These are phyloP conservation scores for Hippocampus mohnikei DNA, from an alignment of 2,113 vertebrate genomes.

Conservation along the genomic window DNA sequence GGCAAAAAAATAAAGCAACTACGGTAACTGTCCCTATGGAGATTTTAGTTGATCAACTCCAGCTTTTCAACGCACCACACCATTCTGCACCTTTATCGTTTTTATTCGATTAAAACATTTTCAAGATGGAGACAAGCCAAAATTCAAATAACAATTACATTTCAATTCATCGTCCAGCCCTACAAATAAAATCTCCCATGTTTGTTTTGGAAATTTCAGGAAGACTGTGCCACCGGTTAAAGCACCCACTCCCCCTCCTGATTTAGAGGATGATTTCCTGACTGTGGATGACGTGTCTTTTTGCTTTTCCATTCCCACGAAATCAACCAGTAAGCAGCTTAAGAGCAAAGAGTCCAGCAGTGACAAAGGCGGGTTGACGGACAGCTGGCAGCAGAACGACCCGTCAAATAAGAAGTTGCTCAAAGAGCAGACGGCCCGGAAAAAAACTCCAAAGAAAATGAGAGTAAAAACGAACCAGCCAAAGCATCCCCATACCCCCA, in stretches of 20 bases:
- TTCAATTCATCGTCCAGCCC: too few species aligned
- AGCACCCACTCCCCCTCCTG: conserved; percentile 24
- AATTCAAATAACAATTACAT: too few species aligned
- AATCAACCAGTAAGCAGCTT: conserved; percentile 14
- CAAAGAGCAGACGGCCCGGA: neutral
- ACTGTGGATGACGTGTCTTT: conserved; percentile 64
- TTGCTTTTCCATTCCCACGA: conserved; percentile 58
- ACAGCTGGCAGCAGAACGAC: neutral
- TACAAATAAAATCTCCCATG: neutral
- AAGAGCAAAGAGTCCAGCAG: conserved; percentile 19
- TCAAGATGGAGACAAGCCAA: too few species aligned
- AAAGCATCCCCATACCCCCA: neutral
- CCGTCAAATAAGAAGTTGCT: neutral
- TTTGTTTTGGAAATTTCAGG: neutral
- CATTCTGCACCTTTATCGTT: too few species aligned
- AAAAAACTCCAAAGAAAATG: conserved; percentile 3
- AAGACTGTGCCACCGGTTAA: conserved; percentile 25
- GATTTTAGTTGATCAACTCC: too few species aligned
- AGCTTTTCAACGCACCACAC: too few species aligned
- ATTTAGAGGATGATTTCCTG: conserved; percentile 67
- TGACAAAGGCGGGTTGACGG: conserved; percentile 26
- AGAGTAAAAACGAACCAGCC: conserved; percentile 2
- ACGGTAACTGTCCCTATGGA: too few species aligned
- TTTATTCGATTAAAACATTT: too few species aligned
- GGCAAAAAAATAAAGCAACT: too few species aligned